These are phyloP conservation scores for Phyllopteryx taeniolatus DNA, from an alignment of 2,113 vertebrate species.

Conservation along the genomic window DNA sequence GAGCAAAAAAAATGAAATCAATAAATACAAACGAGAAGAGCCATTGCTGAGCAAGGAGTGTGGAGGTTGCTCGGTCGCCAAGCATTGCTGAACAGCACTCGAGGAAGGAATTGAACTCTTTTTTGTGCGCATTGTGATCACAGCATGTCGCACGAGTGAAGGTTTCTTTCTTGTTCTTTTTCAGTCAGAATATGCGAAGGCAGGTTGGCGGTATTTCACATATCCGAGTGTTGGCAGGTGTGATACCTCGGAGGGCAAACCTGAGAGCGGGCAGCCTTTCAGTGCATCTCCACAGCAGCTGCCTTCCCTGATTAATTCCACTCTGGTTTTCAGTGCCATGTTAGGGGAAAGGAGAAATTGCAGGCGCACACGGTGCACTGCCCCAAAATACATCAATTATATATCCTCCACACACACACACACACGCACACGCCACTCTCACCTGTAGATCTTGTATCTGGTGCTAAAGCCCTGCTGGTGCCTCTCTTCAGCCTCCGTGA, in stretches of 20 bases:
- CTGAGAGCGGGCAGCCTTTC: constrained; percentile 22
- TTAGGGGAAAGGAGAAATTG: constrained; percentile 15
- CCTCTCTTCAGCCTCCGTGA: constrained; percentile 76
- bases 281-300: constrained; percentile 38
- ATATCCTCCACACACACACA: background rate
- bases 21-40: background rate
- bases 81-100: background rate
- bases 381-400: background rate
- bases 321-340: constrained; percentile 11
- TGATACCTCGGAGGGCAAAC: constrained; percentile 44
- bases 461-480: constrained; percentile 77
- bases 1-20: background rate
- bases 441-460: constrained; percentile 84
- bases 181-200: background rate
- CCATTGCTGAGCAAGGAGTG: no score
- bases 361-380: background rate
- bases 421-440: constrained; percentile 19
- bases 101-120: background rate
- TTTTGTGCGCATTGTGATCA: background rate
- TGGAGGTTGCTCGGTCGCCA: no score
- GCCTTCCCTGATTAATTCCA: constrained; percentile 43
- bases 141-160: background rate
- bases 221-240: constrained; percentile 46
- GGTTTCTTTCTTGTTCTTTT: background rate
- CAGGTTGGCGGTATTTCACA: constrained; percentile 4